phyloP scores from a whole-genome alignment of 2,888 invertebrate genomes.

The Hemaris fuciformis region DNA sequence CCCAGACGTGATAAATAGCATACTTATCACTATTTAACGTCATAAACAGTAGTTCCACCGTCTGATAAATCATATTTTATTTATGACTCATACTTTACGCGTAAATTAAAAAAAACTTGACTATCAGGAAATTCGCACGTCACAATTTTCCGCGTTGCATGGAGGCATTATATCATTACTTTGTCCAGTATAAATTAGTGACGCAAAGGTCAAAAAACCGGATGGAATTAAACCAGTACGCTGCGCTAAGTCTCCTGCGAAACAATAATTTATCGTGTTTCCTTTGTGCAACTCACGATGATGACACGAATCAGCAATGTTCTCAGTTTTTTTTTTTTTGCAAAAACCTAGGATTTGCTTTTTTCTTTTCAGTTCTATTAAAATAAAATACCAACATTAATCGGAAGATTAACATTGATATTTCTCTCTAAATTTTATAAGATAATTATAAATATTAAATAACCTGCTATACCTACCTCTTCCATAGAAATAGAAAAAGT shows the following conservation, averaged over 20 bases:
- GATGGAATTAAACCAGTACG: slow-evolving; percentile 6
- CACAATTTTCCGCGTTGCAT: slow-evolving; percentile 5
- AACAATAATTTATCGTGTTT: slow-evolving; percentile 1
- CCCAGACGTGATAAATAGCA: neutral
- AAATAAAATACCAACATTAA: too few species aligned
- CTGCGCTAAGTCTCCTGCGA: neutral
- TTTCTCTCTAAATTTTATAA: too few species aligned
- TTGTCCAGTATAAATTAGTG: neutral
- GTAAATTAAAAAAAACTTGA: neutral
- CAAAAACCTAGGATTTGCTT: neutral
- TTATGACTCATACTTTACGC: neutral
- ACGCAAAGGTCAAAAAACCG: slow-evolving; percentile 10
- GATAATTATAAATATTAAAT: too few species aligned
- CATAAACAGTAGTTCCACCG: neutral
- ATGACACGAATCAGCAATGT: neutral
- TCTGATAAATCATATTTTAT: neutral
- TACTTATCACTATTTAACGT: neutral
- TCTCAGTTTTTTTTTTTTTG: neutral
- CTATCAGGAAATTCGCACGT: neutral
- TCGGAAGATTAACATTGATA: too few species aligned
- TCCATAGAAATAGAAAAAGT: too few species aligned
- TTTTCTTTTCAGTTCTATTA: too few species aligned
- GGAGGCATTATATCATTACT: slow-evolving; percentile 7
- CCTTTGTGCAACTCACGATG: neutral
- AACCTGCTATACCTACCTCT: too few species aligned